These are phyloP conservation scores for Lindbergichthys nudifrons DNA, from an alignment of 2,797 vertebrate species.

Conservation along the genomic window DNA sequence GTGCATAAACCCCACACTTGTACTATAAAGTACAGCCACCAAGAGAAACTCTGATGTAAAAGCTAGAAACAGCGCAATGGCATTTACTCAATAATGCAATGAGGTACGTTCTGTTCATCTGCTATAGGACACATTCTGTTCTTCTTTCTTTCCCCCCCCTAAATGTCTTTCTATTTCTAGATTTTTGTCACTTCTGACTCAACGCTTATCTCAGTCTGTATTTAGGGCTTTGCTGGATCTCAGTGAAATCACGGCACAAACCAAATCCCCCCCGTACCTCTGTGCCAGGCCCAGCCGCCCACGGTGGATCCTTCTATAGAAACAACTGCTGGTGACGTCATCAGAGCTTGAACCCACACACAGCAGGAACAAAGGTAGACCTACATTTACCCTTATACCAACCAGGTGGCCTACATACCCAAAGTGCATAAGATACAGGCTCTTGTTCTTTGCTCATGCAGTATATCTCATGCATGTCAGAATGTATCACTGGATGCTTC, in stretches of 20 bases:
- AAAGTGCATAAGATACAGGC: slow-evolving; percentile 58
- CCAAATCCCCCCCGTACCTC: slow-evolving; percentile 55
- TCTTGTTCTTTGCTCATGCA: slow-evolving; percentile 25
- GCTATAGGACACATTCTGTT: neutral
- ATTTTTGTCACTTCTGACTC: slow-evolving; percentile 47
- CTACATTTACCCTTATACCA: slow-evolving; percentile 64
- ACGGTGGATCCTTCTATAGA: slow-evolving; percentile 61
- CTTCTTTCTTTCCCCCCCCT: neutral
- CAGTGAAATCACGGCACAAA: slow-evolving; percentile 41
- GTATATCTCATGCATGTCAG: slow-evolving; percentile 49
- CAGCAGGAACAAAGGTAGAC: slow-evolving; percentile 66
- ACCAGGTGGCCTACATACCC: slow-evolving; percentile 69
- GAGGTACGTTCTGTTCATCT: slow-evolving; percentile 26
- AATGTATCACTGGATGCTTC: slow-evolving; percentile 43
- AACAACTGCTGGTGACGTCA: slow-evolving; percentile 68
- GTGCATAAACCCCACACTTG: slow-evolving; percentile 37
- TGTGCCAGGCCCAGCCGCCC: slow-evolving; percentile 62
- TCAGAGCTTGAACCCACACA: slow-evolving; percentile 73
- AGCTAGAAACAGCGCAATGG: slow-evolving; percentile 3
- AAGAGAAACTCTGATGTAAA: slow-evolving; percentile 21
- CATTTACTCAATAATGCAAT: slow-evolving; percentile 28
- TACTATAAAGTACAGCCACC: slow-evolving; percentile 23
- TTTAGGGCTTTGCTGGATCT: slow-evolving; percentile 51
- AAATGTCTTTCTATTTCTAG: slow-evolving; percentile 28
- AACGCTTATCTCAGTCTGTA: slow-evolving; percentile 39